Base-by-base conservation (phyloP, 1,140 invertebrate genomes). In the Trachymyrmex septentrionalis region DNA sequence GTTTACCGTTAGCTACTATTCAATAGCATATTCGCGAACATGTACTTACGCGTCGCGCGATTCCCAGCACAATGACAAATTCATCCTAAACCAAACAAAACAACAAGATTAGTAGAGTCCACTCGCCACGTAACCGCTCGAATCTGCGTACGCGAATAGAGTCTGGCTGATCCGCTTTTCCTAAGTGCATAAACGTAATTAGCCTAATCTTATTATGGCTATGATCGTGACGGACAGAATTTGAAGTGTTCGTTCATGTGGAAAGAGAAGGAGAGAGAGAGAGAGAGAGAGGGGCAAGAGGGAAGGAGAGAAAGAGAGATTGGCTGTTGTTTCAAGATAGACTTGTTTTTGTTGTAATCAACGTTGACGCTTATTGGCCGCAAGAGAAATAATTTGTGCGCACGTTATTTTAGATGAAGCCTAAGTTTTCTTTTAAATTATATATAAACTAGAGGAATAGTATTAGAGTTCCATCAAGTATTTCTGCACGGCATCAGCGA, bases 151-250 rank as follows among this genome's bases (percentile, higher is more conserved):
- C 69, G 55, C 27, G 80, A 61, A 53, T 55, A 50, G 80, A 61
- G 55, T 75, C 19, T 61, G 55, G 69, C 19, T 84, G 80, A 84
- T 84, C 80, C 80, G 80, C 57, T 84, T 84, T 84, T 84, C 80
- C 69, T 84, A 84, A 84, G 80, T 84, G 80, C 55, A 84, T 84
- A 84, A 84, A 84, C 80, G 55, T 84, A 84, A 84, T 84, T 84
- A 84, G 80, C 80, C 38, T 84, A 84, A 84, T 84, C 80, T 84
- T 84, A 84, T 84, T 84, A 84, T 73, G 80, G 53, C 67, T 84
- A 84, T 84, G 80, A 84, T 84, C 80, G 55, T 73, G 80, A 84
- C 55, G 80, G 38, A 61, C 38, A 73, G 69, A 73, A 84, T 84
- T 61, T 84, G 80, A 73, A 27, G 69, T 61, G 80, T 50, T 84